These are phyloP conservation scores for Bagarius yarrelli DNA, from an alignment of 2,113 vertebrate genomes.

Conservation along the genomic window DNA sequence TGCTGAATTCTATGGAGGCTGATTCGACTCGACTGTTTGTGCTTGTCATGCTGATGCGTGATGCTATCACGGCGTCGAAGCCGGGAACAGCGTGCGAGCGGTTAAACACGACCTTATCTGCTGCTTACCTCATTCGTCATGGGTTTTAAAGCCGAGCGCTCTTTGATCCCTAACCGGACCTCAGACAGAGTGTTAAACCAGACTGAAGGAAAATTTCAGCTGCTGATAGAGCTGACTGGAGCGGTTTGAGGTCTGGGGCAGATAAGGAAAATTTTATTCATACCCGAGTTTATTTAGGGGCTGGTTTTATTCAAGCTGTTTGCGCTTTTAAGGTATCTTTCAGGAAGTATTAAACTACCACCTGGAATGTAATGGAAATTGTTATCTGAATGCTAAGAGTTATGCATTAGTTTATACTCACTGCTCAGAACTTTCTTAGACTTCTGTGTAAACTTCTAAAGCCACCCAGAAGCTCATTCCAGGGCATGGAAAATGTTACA, in stretches of 20 bases:
- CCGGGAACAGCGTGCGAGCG: constrained; percentile 1
- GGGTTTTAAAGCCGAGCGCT: constrained; percentile 9
- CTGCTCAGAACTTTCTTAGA: neutral
- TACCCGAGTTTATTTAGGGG: neutral
- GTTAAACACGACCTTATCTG: constrained; percentile 27
- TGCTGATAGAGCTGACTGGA: neutral
- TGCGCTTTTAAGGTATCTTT: neutral
- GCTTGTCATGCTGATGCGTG: constrained; percentile 3
- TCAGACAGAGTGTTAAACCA: constrained; percentile 4
- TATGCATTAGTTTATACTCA: neutral
- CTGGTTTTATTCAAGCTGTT: neutral
- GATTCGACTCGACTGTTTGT: constrained; percentile 5
- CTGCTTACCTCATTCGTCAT: neutral
- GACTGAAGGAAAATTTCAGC: constrained; percentile 20
- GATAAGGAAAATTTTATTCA: constrained; percentile 44
- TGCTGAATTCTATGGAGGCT: neutral
- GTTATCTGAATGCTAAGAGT: constrained; percentile 1
- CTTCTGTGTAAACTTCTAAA: neutral
- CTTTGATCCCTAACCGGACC: constrained; percentile 28
- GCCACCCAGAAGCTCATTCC: neutral
- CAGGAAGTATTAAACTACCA: constrained; percentile 1
- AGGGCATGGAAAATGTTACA: neutral
- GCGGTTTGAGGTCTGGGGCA: neutral
- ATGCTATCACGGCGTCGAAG: neutral
- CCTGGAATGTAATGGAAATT: neutral